Conservation (phyloP, 37 sponge, comb jelly and placozoan genomes). For the Chondrilla cf. caribensis region DNA sequence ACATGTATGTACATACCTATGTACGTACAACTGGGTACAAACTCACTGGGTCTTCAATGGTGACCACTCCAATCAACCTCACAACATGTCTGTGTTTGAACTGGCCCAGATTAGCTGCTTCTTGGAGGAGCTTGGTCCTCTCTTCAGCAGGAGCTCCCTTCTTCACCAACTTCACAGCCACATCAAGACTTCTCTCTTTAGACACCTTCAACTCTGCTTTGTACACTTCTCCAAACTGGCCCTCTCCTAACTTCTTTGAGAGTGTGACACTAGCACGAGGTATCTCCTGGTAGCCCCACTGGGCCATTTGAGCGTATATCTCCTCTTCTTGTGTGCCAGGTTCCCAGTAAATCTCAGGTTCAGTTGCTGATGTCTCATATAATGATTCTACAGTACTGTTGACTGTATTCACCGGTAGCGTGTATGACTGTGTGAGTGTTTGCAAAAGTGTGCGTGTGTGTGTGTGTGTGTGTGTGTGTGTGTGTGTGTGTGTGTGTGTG, state of each 20-base stretch:
- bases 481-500: too few relatives aligned
- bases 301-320: not conserved
- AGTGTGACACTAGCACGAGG: not conserved
- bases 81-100: constrained; percentile 21
- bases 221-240: constrained; percentile 27
- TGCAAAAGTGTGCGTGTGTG: too few relatives aligned
- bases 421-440: too few relatives aligned
- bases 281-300: not conserved
- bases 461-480: too few relatives aligned
- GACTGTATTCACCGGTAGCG: too few relatives aligned
- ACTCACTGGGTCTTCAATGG: not conserved
- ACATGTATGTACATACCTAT: too few relatives aligned
- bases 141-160: constrained; percentile 14
- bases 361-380: too few relatives aligned
- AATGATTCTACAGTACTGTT: too few relatives aligned
- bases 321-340: not conserved
- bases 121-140: constrained; percentile 1
- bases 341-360: not conserved
- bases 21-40: too few relatives aligned
- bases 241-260: not conserved
- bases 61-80: not conserved
- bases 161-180: constrained; percentile 18
- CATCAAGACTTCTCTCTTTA: not conserved
- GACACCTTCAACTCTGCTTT: not conserved
- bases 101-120: constrained; percentile 1